Conservation (phyloP, 2,797 vertebrate species). For the Gymnopithys bicolor region DNA sequence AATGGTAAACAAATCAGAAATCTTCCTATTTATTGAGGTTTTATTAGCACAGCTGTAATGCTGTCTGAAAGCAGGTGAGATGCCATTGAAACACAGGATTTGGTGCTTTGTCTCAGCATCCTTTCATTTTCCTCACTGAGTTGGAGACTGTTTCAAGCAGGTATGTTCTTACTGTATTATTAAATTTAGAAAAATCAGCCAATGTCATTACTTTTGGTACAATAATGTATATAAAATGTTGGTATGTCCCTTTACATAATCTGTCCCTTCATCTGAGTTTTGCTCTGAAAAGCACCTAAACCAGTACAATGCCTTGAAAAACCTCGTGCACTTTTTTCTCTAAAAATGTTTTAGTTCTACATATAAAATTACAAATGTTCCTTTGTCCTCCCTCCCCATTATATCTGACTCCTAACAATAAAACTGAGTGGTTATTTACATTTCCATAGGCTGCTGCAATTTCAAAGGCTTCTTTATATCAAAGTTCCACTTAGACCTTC, state of each 20-base stretch:
- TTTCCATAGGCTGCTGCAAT: background rate
- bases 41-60: background rate
- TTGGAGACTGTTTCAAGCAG: background rate
- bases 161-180: background rate
- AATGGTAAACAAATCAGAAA: background rate
- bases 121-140: background rate
- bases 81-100: background rate
- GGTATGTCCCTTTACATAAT: background rate
- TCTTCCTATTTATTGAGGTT: background rate
- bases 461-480: background rate
- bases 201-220: background rate
- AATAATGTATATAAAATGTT: background rate
- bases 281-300: background rate
- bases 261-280: background rate
- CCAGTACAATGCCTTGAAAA: background rate
- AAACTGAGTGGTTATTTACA: background rate
- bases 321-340: background rate
- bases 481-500: background rate
- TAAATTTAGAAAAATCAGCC: background rate
- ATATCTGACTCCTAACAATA: background rate
- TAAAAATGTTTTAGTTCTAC: background rate
- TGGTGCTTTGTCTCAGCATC: background rate
- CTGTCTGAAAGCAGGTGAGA: background rate
- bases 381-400: background rate
- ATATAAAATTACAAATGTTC: background rate